phyloP scores from a whole-genome alignment of 2,797 vertebrate species.

The Tadarida brasiliensis region DNA sequence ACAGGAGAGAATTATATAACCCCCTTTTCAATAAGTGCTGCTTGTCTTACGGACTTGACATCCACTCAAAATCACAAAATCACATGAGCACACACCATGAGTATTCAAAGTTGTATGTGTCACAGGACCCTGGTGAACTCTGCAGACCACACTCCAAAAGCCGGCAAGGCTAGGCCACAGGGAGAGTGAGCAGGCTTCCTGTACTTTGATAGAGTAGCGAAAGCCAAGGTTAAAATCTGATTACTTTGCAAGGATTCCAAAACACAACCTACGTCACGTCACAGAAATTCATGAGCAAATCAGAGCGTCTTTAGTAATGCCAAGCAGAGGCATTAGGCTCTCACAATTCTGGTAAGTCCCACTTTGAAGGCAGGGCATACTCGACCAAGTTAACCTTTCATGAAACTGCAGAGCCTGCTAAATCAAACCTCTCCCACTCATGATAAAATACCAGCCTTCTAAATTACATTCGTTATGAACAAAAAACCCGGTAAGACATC shows the following conservation, averaged over 20 bases:
- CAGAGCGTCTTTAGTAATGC: slow-evolving; percentile 26
- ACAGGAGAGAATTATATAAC: not conserved
- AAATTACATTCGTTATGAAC: slow-evolving; percentile 63
- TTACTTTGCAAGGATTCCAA: slow-evolving; percentile 54
- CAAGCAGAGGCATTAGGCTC: not conserved
- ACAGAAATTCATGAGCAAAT: not conserved
- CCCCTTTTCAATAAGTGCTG: not conserved
- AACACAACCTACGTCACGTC: slow-evolving; percentile 9
- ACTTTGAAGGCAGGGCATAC: not conserved
- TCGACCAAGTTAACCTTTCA: not conserved
- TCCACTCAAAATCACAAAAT: not conserved
- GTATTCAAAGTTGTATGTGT: not conserved
- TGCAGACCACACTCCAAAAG: not conserved
- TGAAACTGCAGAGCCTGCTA: not conserved
- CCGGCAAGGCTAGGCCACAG: not conserved
- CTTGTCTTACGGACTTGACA: not conserved
- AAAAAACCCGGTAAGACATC: slow-evolving; percentile 62
- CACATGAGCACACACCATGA: not conserved
- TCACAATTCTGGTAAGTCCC: not conserved
- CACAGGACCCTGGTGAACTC: not conserved
- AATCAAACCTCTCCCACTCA: not conserved
- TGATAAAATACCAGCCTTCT: slow-evolving; percentile 40
- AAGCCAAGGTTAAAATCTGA: slow-evolving; percentile 70
- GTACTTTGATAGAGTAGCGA: slow-evolving; percentile 24
- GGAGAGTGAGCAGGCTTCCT: slow-evolving; percentile 40